Percentiles rank a stretch among this genome's conserved stretches.
These are phyloP conservation scores for Hyperoplus lanceolatus DNA, from an alignment of 2,797 vertebrate genomes.

Conservation along the genomic window DNA sequence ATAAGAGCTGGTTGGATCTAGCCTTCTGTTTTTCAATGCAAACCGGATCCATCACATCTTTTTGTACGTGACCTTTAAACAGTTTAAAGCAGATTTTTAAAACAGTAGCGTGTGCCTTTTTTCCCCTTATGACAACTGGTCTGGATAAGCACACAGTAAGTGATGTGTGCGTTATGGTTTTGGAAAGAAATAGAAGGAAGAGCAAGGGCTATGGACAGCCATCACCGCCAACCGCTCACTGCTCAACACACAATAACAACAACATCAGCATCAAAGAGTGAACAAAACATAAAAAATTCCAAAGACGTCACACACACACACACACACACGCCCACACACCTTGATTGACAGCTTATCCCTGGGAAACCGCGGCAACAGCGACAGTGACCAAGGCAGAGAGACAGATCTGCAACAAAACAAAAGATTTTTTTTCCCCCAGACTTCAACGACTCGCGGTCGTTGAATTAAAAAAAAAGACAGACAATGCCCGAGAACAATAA, in stretches of 20 bases:
- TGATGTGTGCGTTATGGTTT: conserved; percentile 32
- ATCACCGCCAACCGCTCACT: conserved; percentile 1
- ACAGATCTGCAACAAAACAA: conserved; percentile 46
- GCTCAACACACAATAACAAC: conserved; percentile 47
- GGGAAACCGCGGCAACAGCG: conserved; percentile 36
- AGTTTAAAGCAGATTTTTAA: background rate
- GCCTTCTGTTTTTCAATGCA: background rate
- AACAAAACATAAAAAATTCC: conserved; percentile 25
- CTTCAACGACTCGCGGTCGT: background rate
- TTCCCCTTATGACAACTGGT: background rate
- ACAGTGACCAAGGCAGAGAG: conserved; percentile 25
- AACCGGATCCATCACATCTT: background rate
- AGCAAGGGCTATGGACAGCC: conserved; percentile 27
- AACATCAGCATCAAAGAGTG: conserved; percentile 55
- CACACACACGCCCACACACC: conserved; percentile 34
- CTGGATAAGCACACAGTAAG: conserved; percentile 30
- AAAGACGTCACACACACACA: conserved; percentile 30
- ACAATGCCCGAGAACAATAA: conserved; percentile 28
- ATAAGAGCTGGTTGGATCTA: background rate
- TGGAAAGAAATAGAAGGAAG: conserved; percentile 47
- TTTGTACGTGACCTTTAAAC: too few relatives aligned
- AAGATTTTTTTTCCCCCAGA: conserved; percentile 8
- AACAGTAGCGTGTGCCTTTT: background rate
- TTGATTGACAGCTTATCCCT: conserved; percentile 65
- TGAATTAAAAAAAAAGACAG: conserved; percentile 22